These are phyloP conservation scores for Myxocyprinus asiaticus DNA, from an alignment of 2,113 vertebrate genomes.

Conservation along the genomic window DNA sequence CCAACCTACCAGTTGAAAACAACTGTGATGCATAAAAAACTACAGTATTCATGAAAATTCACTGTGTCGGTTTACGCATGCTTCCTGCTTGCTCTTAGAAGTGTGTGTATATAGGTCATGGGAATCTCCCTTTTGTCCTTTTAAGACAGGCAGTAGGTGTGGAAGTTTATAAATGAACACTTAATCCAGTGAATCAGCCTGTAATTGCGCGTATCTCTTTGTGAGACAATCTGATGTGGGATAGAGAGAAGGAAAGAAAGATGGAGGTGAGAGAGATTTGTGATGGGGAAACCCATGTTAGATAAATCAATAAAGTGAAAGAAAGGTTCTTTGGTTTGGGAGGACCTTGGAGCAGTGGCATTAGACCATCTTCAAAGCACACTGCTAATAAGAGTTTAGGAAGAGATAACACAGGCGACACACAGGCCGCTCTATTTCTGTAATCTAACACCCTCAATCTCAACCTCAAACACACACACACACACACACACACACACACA, in stretches of 20 bases:
- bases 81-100: neutral
- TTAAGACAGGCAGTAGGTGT: neutral
- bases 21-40: no score
- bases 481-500: slow-evolving; percentile 27
- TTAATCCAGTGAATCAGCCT: slow-evolving; percentile 39
- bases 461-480: slow-evolving; percentile 22
- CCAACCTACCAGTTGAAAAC: no score
- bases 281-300: slow-evolving; percentile 38
- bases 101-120: neutral
- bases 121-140: slow-evolving; percentile 24
- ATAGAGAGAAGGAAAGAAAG: neutral
- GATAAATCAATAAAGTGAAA: slow-evolving; percentile 32
- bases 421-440: slow-evolving; percentile 39
- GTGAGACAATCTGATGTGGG: slow-evolving; percentile 21
- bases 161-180: slow-evolving; percentile 25
- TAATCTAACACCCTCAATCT: slow-evolving; percentile 48
- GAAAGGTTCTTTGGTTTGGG: neutral
- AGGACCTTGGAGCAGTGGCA: slow-evolving; percentile 28
- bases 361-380: slow-evolving; percentile 41
- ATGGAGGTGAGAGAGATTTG: slow-evolving; percentile 16
- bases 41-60: no score
- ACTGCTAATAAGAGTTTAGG: slow-evolving; percentile 32
- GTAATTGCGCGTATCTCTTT: slow-evolving; percentile 1
- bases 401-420: slow-evolving; percentile 47
- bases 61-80: neutral